phyloP scores from a whole-genome alignment of 2,888 invertebrate species.

The Athalia rosae region DNA sequence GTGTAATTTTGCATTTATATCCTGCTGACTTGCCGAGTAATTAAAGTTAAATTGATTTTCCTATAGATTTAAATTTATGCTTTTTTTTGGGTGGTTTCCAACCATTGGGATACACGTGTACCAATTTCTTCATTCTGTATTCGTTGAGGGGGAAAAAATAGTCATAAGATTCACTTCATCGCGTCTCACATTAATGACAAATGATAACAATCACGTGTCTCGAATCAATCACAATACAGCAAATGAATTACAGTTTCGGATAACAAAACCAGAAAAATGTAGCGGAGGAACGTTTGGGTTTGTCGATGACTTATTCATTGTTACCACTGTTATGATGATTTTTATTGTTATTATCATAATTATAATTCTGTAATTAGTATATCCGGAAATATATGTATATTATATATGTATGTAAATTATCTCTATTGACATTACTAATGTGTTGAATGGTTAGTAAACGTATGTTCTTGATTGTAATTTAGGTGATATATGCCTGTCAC shows the following conservation, averaged over 20 bases:
- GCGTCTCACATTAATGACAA: constrained; percentile 9
- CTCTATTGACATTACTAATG: constrained; percentile 27
- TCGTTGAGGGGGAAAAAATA: neutral
- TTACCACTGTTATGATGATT: constrained; percentile 12
- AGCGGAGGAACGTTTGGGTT: constrained; percentile 14
- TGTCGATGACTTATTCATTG: constrained; percentile 24
- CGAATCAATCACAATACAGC: neutral
- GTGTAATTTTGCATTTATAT: constrained; percentile 24
- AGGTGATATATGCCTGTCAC: constrained; percentile 18
- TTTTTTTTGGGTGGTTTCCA: neutral
- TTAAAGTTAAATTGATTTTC: constrained; percentile 12
- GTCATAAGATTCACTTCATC: constrained; percentile 15
- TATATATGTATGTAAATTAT: constrained; percentile 9
- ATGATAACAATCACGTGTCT: neutral
- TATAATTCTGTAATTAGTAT: constrained; percentile 8
- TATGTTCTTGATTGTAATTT: constrained; percentile 36
- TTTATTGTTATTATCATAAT: constrained; percentile 9
- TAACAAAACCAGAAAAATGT: constrained; percentile 23
- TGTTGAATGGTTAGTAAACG: constrained; percentile 31
- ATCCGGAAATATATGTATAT: constrained; percentile 3
- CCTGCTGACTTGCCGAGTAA: neutral
- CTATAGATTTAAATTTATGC: neutral
- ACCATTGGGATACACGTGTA: too few relatives aligned
- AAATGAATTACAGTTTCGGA: constrained; percentile 22
- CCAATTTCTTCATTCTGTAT: too few relatives aligned